Evolutionary conservation across 2,797 vertebrate species (phyloP).

Genomic region (Bradypodion pumilum): DNA sequence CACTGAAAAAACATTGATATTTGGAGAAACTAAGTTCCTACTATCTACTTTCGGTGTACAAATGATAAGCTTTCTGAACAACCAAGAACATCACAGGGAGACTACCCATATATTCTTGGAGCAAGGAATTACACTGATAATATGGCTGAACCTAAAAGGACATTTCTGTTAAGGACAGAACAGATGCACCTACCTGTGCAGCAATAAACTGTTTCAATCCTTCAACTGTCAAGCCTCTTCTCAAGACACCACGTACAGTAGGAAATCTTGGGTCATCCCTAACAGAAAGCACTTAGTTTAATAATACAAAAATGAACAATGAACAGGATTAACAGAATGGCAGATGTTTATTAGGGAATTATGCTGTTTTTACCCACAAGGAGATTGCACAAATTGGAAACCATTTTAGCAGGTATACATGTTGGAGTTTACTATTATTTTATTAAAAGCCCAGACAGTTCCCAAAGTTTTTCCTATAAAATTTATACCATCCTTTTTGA

Average conservation of each 20-base stretch:
- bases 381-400: not conserved
- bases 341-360: not conserved
- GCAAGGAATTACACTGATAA: not conserved
- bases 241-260: slow-evolving; percentile 93
- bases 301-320: not conserved
- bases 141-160: not conserved
- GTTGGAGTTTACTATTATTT: not conserved
- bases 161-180: not conserved
- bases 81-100: not conserved
- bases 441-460: not conserved
- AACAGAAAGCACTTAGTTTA: slow-evolving; percentile 22
- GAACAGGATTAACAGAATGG: not conserved
- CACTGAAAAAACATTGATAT: not conserved
- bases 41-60: not conserved
- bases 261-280: slow-evolving; percentile 99
- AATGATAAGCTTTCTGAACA: not conserved
- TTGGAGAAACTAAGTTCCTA: not conserved
- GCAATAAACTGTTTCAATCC: slow-evolving; percentile 98
- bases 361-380: not conserved
- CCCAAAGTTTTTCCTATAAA: not conserved
- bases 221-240: slow-evolving; percentile 98
- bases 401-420: not conserved
- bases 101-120: not conserved
- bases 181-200: slow-evolving; percentile 83
- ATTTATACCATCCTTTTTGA: not conserved